Percentiles rank a stretch among this genome's conserved stretches.
phyloP scores from a whole-genome alignment of 2,888 invertebrate genomes.

The Atethmia centrago region DNA sequence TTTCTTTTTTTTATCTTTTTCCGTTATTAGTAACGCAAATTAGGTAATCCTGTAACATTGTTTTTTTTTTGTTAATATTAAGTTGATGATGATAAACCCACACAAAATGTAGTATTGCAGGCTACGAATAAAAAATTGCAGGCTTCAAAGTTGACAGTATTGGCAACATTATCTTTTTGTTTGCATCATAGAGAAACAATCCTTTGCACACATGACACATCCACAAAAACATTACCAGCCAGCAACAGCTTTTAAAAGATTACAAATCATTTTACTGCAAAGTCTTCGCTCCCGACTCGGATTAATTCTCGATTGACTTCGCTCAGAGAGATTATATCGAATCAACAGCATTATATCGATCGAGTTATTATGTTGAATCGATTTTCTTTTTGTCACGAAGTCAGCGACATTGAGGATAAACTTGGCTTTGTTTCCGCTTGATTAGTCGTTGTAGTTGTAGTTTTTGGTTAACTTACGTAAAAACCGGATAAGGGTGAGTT shows the following conservation, averaged over 20 bases:
- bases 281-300: conserved; percentile 14
- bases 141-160: neutral
- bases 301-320: conserved; percentile 55
- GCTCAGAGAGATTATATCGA: conserved; percentile 43
- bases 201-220: conserved; percentile 2
- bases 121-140: too few relatives aligned
- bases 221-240: conserved; percentile 29
- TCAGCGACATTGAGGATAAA: conserved; percentile 30
- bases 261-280: conserved; percentile 32
- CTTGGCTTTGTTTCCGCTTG: conserved; percentile 14
- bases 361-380: conserved; percentile 39
- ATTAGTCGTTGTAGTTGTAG: neutral
- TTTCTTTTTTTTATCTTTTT: too few relatives aligned
- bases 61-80: too few relatives aligned
- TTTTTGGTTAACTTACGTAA: neutral
- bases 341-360: conserved; percentile 47
- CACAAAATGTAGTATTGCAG: neutral
- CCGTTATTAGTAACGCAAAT: too few relatives aligned
- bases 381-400: conserved; percentile 26
- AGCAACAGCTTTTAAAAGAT: conserved; percentile 31
- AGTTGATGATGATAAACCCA: too few relatives aligned
- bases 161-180: neutral
- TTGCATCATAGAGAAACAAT: too few relatives aligned
- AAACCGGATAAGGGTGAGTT: neutral
- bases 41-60: too few relatives aligned